Base-by-base conservation (phyloP, 2,888 invertebrate genomes). In the Eupithecia subumbrata region DNA sequence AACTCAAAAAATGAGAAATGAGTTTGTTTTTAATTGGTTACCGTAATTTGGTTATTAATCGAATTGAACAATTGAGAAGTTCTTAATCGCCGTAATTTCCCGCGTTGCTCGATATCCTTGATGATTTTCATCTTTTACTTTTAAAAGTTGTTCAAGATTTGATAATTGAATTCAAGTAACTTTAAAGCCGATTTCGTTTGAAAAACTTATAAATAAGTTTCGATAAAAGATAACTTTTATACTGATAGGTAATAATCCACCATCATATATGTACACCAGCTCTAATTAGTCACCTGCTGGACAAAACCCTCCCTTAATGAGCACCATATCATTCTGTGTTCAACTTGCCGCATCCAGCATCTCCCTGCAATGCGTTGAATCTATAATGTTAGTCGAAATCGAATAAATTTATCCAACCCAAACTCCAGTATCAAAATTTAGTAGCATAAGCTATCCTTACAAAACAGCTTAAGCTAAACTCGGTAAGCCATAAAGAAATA, bases 401-500 rank as follows among this genome's bases (percentile, higher is more conserved):
- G 1, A 25, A 22, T 60, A 60, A 22, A 60, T 25, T 11, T 60
- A 60, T 25, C 25, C 64, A 1, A 34, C 34, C 64, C 34, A 34
- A 11, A 40, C 40, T 40, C 64, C 30, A 67, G 40, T 40, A n/a
- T 67, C 9, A 14, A 40, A 67, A 67, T 67, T 40, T 68, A 68
- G 43, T 40, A 40, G 25, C 37, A 16, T 22, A 45, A 64, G 64
- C 64, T 34, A 1, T 34, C 45, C 25, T 48, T 69, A 40, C 45
- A 40, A 69, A 48, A 48, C 22, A 22, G 34, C 67, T 43, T 67
- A 18, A 12, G 37, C 22, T 37, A 30, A 67, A 67, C 40, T 67
- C 66, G 40, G 37, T 67, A 67, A 68, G 68, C 68, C 48, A 22
- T 72, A 70, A 77, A 74, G 18, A 72, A 69, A 74, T 72, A 74